A percentile compares a stretch with the other conserved stretches of the same genome.
phyloP scores from a whole-genome alignment of 2,113 vertebrate genomes.

The Cebus imitator region DNA sequence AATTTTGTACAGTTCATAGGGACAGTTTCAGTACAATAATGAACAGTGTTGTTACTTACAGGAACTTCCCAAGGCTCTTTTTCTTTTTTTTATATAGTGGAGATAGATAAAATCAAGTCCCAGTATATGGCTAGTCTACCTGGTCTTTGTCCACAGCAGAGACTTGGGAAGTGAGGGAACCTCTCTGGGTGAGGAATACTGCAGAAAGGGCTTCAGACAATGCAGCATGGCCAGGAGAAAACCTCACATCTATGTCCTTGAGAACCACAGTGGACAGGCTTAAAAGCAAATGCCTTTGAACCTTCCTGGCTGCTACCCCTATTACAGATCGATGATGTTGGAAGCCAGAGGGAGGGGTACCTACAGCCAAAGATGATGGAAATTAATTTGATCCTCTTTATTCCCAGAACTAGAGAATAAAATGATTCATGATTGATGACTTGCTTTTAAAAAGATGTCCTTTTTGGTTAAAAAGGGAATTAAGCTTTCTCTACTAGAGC shows the following conservation, averaged over 20 bases:
- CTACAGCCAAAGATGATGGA: neutral
- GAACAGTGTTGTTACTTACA: neutral
- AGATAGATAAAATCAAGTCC: neutral
- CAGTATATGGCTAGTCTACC: fast-evolving
- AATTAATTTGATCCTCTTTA: conserved; percentile 17
- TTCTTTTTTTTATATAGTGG: neutral
- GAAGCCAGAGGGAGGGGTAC: neutral
- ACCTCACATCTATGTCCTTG: neutral
- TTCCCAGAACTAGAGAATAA: conserved; percentile 55
- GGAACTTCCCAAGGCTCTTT: neutral
- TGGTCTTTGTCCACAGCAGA: neutral
- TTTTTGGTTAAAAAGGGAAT: conserved; percentile 8
- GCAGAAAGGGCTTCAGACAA: fast-evolving
- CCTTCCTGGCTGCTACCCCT: neutral
- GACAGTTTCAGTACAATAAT: neutral
- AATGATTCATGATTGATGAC: conserved; percentile 5
- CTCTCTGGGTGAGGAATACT: fast-evolving
- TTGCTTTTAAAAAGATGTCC: conserved; percentile 9
- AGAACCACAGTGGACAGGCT: neutral
- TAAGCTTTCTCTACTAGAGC: neutral
- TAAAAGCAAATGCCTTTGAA: neutral
- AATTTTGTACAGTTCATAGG: too few relatives aligned
- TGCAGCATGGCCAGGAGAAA: neutral
- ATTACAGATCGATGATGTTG: neutral
- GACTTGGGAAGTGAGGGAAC: neutral